phyloP scores from a whole-genome alignment of 30 jellyfish, hydroid and myxozoan genomes.

The Catostylus mosaicus region DNA sequence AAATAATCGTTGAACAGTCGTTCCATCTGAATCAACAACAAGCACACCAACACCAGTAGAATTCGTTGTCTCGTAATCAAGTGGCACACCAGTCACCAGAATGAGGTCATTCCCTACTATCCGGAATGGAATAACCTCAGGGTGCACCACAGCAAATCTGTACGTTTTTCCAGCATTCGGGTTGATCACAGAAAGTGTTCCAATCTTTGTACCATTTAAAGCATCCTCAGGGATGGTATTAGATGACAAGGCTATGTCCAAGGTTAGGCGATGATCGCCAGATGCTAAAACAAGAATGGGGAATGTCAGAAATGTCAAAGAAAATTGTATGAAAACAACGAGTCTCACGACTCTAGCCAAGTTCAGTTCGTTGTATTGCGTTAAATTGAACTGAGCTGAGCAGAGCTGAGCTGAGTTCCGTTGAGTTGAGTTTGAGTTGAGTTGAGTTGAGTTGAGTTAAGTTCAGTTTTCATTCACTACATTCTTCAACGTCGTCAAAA shows the following conservation, averaged over 20 bases:
- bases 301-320: too few species aligned
- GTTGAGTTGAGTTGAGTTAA: too few species aligned
- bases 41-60: conserved; percentile 46
- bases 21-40: conserved; percentile 54
- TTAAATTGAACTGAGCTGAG: too few species aligned
- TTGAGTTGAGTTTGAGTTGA: too few species aligned
- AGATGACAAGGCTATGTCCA: conserved; percentile 52
- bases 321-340: neutral
- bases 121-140: conserved; percentile 44
- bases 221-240: conserved; percentile 55
- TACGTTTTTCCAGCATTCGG: conserved; percentile 34
- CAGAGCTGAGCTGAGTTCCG: too few species aligned
- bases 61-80: conserved; percentile 70
- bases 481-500: too few species aligned
- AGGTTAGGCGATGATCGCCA: conserved; percentile 48
- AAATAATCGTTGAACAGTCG: conserved; percentile 30
- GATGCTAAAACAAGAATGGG: conserved; percentile 37
- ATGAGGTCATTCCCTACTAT: conserved; percentile 56
- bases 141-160: conserved; percentile 26
- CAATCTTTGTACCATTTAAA: conserved; percentile 56
- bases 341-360: neutral
- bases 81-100: conserved; percentile 41
- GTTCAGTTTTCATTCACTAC: too few species aligned
- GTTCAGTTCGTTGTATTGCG: neutral
- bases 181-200: conserved; percentile 37